Evolutionary conservation across 2,888 invertebrate species (phyloP).

Genomic region (Sinhomidia bicolor): DNA sequence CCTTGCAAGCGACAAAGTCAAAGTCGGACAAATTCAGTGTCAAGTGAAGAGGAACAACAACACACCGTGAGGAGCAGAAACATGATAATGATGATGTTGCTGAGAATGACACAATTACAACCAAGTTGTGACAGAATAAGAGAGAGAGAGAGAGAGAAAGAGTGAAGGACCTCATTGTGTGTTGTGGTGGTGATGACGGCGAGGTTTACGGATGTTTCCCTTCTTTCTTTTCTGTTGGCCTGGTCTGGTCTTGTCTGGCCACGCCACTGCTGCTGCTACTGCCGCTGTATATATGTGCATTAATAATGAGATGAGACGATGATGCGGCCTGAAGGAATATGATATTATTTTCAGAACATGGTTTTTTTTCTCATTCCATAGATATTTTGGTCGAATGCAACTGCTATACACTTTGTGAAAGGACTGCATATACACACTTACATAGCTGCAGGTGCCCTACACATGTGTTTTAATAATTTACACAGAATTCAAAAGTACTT

Average conservation of each 20-base stretch:
- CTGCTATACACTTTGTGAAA: too few species aligned
- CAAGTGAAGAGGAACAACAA: slow-evolving; percentile 35
- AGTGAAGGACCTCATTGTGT: slow-evolving; percentile 44
- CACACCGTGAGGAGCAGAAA: too few species aligned
- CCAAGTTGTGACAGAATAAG: slow-evolving; percentile 5
- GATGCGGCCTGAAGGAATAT: slow-evolving; percentile 33
- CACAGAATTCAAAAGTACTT: neutral
- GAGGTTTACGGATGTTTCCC: neutral
- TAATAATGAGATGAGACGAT: too few species aligned
- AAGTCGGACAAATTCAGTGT: slow-evolving; percentile 42
- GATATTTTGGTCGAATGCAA: neutral
- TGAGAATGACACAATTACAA: slow-evolving; percentile 41
- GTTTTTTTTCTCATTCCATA: neutral
- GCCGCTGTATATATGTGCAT: neutral
- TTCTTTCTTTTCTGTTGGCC: neutral
- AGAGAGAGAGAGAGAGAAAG: neutral
- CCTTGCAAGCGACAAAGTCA: slow-evolving; percentile 17
- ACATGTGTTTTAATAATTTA: slow-evolving; percentile 44
- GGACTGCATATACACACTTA: too few species aligned
- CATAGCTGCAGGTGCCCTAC: slow-evolving; percentile 47
- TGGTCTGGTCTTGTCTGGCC: neutral
- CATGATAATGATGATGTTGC: slow-evolving; percentile 1
- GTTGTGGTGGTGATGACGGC: slow-evolving; percentile 1
- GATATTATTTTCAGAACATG: neutral
- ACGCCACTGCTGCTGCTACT: neutral